Evolutionary conservation across 1,140 invertebrate species (phyloP), one percentile per base, ranked within the genome.

Genomic region (Leptonema lineaticorne): DNA sequence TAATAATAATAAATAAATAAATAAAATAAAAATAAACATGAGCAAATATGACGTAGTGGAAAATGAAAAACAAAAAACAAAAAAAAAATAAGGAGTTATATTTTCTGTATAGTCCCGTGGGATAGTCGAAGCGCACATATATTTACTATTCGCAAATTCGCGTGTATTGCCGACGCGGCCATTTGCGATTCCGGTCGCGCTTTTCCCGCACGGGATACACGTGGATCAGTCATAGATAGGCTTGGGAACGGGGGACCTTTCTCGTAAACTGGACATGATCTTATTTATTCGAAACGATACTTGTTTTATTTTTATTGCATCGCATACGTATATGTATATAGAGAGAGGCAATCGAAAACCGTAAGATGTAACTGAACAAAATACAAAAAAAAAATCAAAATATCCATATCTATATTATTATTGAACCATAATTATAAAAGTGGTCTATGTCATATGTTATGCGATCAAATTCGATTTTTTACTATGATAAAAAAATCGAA

Each of bases 151-250:
- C 50, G 22, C 50, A 53, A 53, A 53, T 53, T 53, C 50, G 50
- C 50, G 20, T 53, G 50, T 53, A 53, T 53, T 22, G 50, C 18
- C n/a, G n/a, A n/a, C n/a, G n/a, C n/a, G n/a, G n/a, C 24, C 24
- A 59, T 59, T 59, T 59, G 57, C 57, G 30, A 59, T 59, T 59
- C 57, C 28, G 28, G 57, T 59, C 57, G 30, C 30, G 57, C 30
- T 4, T 7, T n/a, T 16, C 5, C 16, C 57, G 26, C n/a, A 20
- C 28, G 30, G 57, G 57, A 30, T 59, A 59, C 57, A 53, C 48
- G 24, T 22, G 48, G 48, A 53, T 53, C 48, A 14, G 57, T 59
- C 57, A 59, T 28, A 59, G 57, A 59, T 59, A 59, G 57, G 57
- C 57, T 33, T 33, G 27, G 57, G 57, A 59, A 33, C 57, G 1